phyloP scores from a whole-genome alignment of 1,140 invertebrate species.

The Galleria mellonella region DNA sequence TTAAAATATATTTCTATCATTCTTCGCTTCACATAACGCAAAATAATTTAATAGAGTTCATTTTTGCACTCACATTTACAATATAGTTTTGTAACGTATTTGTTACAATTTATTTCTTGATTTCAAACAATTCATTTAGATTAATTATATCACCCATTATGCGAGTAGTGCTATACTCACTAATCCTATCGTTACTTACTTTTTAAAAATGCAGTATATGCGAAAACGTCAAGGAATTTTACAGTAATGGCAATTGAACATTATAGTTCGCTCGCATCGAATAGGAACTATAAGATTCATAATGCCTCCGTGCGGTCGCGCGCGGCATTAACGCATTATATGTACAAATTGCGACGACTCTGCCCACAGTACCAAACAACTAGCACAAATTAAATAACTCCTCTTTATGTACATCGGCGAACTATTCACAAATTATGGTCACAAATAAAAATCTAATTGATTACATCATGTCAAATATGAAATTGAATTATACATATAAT shows the following conservation, averaged over 20 bases:
- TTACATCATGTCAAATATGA: constrained; percentile 54
- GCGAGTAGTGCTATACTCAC: constrained; percentile 66
- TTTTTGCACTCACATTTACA: constrained; percentile 75
- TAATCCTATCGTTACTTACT: constrained; percentile 58
- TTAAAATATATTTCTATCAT: constrained; percentile 74
- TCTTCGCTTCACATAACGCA: constrained; percentile 74
- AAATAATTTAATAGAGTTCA: constrained; percentile 75
- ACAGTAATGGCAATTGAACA: constrained; percentile 69
- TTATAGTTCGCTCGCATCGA: constrained; percentile 71
- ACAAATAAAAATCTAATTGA: constrained; percentile 53
- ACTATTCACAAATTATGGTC: constrained; percentile 52
- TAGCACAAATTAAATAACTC: constrained; percentile 60
- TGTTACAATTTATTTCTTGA: constrained; percentile 57
- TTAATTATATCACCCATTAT: constrained; percentile 73
- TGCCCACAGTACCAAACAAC: constrained; percentile 45
- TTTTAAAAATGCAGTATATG: constrained; percentile 73
- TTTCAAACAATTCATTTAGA: constrained; percentile 67
- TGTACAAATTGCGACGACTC: constrained; percentile 41
- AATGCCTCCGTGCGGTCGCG: constrained; percentile 42
- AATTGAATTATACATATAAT: constrained; percentile 52
- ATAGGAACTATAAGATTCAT: constrained; percentile 74
- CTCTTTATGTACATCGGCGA: constrained; percentile 51
- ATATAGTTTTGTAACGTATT: constrained; percentile 64
- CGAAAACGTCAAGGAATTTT: constrained; percentile 69
- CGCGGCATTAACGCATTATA: constrained; percentile 35